phyloP scores from a whole-genome alignment of 2,113 vertebrate genomes.

The Cheilinus undulatus region DNA sequence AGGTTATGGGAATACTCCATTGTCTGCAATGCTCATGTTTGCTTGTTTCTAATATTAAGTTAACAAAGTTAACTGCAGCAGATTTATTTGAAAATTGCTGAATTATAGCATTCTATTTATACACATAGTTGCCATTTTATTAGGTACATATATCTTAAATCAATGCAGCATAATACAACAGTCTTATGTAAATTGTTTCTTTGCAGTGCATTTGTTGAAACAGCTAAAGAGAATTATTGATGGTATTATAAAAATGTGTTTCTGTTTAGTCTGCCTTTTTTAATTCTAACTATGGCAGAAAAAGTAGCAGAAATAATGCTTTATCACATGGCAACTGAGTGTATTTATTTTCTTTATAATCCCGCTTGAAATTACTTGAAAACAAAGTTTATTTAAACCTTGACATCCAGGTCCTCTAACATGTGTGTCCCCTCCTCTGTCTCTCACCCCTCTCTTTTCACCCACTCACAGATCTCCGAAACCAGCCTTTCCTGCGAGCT shows the following conservation, averaged over 20 bases:
- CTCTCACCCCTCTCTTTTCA: constrained; percentile 71
- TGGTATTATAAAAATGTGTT: neutral
- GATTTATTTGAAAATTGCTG: constrained; percentile 7
- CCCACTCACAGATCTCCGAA: constrained; percentile 87
- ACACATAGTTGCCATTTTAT: constrained; percentile 43
- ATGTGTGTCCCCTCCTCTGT: constrained; percentile 58
- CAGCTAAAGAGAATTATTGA: neutral
- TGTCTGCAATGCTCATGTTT: constrained; percentile 26
- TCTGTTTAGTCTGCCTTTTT: neutral
- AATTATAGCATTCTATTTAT: neutral
- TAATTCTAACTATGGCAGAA: neutral
- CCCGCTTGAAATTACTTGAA: constrained; percentile 2
- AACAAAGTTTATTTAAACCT: constrained; percentile 16
- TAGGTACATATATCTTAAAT: neutral
- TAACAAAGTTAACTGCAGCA: constrained; percentile 24
- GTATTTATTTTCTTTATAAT: constrained; percentile 3
- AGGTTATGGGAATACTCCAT: constrained; percentile 56
- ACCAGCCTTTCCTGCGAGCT: constrained; percentile 87
- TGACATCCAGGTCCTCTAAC: constrained; percentile 70
- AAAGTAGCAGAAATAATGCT: neutral
- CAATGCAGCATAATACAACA: neutral
- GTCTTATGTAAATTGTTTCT: too few species aligned
- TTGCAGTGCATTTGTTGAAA: neutral
- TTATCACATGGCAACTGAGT: constrained; percentile 28
- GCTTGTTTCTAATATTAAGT: constrained; percentile 21